phyloP scores from a whole-genome alignment of 2,113 vertebrate genomes.

The Fulmarus glacialis region DNA sequence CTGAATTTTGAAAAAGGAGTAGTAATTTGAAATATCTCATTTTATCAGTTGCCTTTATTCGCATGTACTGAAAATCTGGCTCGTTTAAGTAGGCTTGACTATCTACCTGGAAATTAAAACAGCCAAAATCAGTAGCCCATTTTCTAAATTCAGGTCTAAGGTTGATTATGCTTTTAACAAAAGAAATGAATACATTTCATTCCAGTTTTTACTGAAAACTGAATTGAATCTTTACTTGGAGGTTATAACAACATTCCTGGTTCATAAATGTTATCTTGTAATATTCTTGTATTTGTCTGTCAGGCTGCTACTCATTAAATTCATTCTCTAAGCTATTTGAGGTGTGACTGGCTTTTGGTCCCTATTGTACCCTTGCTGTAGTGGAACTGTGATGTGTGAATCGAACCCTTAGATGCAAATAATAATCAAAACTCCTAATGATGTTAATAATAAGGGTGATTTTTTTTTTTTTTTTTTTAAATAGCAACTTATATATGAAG shows the following conservation, averaged over 20 bases:
- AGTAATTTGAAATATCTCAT: background rate
- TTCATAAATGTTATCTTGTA: background rate
- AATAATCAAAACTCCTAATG: background rate
- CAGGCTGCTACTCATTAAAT: background rate
- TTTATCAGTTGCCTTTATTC: background rate
- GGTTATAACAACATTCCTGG: background rate
- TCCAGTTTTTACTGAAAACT: background rate
- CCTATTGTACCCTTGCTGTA: background rate
- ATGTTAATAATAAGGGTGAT: background rate
- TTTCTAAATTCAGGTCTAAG: background rate
- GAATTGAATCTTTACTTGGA: background rate
- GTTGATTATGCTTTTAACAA: background rate
- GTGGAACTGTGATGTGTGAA: background rate
- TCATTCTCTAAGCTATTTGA: background rate
- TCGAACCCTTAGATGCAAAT: background rate
- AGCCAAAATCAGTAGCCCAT: background rate
- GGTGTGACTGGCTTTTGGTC: background rate
- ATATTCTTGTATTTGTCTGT: slow-evolving; percentile 28
- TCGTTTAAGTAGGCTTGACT: background rate
- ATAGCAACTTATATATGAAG: background rate
- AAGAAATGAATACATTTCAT: background rate
- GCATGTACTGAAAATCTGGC: background rate
- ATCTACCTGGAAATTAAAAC: background rate
- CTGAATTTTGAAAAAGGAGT: background rate
- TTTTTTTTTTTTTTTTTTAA: background rate